A percentile compares a stretch with the other conserved stretches of the same genome.
phyloP scores from a whole-genome alignment of 2,113 vertebrate genomes.

The Hyaena hyaena region DNA sequence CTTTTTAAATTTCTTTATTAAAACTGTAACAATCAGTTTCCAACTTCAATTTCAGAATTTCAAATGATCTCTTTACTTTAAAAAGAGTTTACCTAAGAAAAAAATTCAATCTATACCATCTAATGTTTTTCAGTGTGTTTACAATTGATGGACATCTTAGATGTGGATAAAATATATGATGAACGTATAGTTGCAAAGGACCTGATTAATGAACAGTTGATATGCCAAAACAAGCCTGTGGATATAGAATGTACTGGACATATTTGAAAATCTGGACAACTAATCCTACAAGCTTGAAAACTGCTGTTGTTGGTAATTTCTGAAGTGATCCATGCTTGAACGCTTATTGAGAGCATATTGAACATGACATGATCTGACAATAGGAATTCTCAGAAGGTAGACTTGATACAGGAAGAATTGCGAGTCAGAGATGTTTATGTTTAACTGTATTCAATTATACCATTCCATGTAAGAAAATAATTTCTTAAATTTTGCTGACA shows the following conservation, averaged over 20 bases:
- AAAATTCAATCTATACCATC: neutral
- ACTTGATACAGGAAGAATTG: neutral
- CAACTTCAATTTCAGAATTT: neutral
- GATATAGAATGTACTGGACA: neutral
- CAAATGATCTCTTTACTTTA: neutral
- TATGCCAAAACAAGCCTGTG: neutral
- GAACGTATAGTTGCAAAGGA: too few relatives aligned
- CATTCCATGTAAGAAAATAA: neutral
- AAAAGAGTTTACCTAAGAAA: neutral
- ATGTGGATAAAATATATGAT: neutral
- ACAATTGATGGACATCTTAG: neutral
- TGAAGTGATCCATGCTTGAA: neutral
- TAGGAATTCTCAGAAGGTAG: neutral
- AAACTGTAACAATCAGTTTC: neutral
- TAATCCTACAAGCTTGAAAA: neutral
- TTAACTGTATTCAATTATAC: neutral
- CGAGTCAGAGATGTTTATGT: neutral
- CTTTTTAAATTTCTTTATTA: neutral
- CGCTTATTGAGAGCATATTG: neutral
- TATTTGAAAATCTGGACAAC: neutral
- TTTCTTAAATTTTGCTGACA: neutral
- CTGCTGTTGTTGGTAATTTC: neutral
- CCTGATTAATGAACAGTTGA: neutral
- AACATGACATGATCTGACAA: neutral
- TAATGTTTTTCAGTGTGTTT: neutral